Evolutionary conservation across 2,888 invertebrate genomes (phyloP).

Genomic region (Erebia ligea): DNA sequence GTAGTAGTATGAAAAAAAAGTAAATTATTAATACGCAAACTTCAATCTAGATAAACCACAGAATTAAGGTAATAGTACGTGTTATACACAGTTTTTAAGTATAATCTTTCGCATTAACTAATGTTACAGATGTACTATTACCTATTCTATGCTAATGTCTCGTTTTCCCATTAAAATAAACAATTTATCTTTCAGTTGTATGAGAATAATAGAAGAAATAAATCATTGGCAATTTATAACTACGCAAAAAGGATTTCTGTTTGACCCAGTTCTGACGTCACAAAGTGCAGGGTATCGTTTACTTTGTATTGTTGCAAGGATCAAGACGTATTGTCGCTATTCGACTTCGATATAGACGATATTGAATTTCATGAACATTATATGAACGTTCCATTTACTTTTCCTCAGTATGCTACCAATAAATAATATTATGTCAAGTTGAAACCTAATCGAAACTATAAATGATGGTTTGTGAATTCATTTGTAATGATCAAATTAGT

Average conservation of each 20-base stretch:
- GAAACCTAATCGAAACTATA: not conserved
- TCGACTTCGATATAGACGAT: constrained; percentile 24
- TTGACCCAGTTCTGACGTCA: constrained; percentile 25
- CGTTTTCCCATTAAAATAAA: constrained; percentile 15
- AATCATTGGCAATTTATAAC: constrained; percentile 25
- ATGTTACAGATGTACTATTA: too few species aligned
- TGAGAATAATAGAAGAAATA: constrained; percentile 11
- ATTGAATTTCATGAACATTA: constrained; percentile 31
- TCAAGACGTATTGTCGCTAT: constrained; percentile 26
- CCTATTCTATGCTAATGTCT: too few species aligned
- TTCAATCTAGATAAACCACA: too few species aligned
- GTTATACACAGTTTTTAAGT: too few species aligned
- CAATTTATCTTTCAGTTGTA: constrained; percentile 10
- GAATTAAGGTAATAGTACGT: too few species aligned
- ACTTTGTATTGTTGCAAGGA: constrained; percentile 29
- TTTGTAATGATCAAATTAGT: too few species aligned
- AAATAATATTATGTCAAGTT: not conserved
- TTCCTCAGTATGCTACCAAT: not conserved
- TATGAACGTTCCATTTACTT: constrained; percentile 30
- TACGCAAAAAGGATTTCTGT: constrained; percentile 28
- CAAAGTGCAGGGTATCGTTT: constrained; percentile 33
- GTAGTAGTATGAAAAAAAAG: too few species aligned
- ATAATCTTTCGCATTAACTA: too few species aligned
- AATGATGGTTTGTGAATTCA: not conserved
- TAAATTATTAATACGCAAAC: too few species aligned